Conservation (phyloP, 2,113 vertebrate genomes). For the Lophura nycthemera region DNA sequence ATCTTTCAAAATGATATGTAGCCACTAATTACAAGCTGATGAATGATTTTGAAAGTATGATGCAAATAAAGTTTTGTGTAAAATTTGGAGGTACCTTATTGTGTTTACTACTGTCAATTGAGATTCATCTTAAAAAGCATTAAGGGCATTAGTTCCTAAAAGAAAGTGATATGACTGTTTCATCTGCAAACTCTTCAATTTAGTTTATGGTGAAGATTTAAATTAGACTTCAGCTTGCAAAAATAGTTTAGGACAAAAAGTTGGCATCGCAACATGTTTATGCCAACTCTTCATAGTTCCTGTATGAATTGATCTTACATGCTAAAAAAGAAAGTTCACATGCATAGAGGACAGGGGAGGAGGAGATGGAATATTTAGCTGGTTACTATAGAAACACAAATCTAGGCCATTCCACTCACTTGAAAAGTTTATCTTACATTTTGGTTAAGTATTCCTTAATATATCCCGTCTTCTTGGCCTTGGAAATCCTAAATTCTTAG, state of each 20-base stretch:
- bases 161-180: not conserved
- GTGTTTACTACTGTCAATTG: not conserved
- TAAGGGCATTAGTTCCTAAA: not conserved
- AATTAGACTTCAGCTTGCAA: conserved; percentile 14
- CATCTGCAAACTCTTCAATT: not conserved
- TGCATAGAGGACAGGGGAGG: conserved; percentile 26
- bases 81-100: not conserved
- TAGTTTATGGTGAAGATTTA: not conserved
- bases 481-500: not conserved
- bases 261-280: not conserved
- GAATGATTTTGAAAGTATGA: not conserved
- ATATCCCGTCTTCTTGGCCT: not conserved
- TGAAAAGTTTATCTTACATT: conserved; percentile 50
- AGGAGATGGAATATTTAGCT: conserved; percentile 59
- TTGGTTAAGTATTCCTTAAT: conserved; percentile 36
- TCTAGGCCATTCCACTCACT: conserved; percentile 61
- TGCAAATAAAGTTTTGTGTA: not conserved
- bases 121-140: not conserved
- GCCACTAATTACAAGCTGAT: not conserved
- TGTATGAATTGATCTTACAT: not conserved
- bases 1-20: not conserved
- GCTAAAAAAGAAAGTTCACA: not conserved
- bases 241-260: conserved; percentile 36
- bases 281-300: not conserved
- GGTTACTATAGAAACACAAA: conserved; percentile 58